These are phyloP conservation scores for Aphaenogaster floridana DNA, from an alignment of 1,140 invertebrate species.

Conservation along the genomic window DNA sequence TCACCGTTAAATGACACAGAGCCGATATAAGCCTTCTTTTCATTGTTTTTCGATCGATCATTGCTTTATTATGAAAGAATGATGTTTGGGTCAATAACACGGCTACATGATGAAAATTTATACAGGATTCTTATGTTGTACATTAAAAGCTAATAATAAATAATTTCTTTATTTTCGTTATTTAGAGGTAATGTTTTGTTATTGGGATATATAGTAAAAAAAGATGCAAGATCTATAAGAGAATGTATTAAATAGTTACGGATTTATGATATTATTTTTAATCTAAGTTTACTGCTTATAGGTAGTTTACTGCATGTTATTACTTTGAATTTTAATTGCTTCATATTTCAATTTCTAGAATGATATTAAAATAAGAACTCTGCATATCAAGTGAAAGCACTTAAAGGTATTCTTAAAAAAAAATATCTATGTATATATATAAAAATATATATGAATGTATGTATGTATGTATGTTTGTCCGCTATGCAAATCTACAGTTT, in stretches of 20 bases:
- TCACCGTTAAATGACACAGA: slow-evolving; percentile 18
- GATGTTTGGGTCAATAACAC: not conserved
- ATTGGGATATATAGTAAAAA: not conserved
- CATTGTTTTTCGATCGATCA: slow-evolving; percentile 37
- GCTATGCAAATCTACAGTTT: too few relatives aligned
- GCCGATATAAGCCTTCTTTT: not conserved
- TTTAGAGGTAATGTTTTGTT: not conserved
- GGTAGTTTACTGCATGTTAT: not conserved
- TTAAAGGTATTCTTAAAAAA: not conserved
- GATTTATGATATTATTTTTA: not conserved
- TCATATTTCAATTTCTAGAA: slow-evolving; percentile 4
- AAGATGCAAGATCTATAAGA: not conserved
- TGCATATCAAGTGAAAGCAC: not conserved
- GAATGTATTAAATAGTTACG: not conserved
- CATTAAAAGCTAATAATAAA: not conserved
- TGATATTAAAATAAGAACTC: not conserved
- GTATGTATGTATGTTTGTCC: too few relatives aligned
- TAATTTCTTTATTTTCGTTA: not conserved
- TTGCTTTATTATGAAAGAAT: slow-evolving; percentile 24
- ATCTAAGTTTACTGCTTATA: not conserved
- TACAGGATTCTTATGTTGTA: not conserved
- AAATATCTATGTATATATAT: too few relatives aligned
- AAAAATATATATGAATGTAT: too few relatives aligned
- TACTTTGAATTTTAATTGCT: slow-evolving; percentile 7
- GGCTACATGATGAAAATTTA: not conserved